phyloP scores from a whole-genome alignment of 2,113 vertebrate species.

The Strix uralensis region DNA sequence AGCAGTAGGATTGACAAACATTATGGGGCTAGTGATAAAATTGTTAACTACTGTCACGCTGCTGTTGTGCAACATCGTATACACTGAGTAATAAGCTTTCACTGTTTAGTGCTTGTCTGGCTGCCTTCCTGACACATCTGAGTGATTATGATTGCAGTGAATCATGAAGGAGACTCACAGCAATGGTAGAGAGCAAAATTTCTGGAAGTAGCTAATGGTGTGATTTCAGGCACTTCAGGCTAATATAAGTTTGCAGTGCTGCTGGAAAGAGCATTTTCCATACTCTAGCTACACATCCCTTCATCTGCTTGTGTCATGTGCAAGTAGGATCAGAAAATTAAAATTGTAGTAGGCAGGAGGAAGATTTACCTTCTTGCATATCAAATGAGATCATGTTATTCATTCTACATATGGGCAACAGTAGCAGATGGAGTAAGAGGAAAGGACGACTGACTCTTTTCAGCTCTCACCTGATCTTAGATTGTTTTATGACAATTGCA shows the following conservation, averaged over 20 bases:
- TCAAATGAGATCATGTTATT: not conserved
- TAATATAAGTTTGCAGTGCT: not conserved
- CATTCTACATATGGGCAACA: not conserved
- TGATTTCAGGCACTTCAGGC: not conserved
- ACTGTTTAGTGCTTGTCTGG: not conserved
- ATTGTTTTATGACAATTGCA: not conserved
- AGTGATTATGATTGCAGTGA: not conserved
- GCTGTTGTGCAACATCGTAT: not conserved
- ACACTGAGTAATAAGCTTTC: not conserved
- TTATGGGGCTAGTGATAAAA: not conserved
- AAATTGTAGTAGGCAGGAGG: not conserved
- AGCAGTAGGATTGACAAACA: not conserved
- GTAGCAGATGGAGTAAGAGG: not conserved
- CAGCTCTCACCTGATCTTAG: not conserved
- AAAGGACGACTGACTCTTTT: not conserved
- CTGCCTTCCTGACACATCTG: not conserved
- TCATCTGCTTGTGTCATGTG: not conserved
- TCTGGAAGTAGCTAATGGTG: not conserved
- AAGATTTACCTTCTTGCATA: not conserved
- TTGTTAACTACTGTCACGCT: constrained; percentile 1
- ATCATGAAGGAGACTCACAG: not conserved
- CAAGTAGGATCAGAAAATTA: not conserved
- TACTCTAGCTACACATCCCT: not conserved
- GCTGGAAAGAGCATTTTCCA: not conserved
- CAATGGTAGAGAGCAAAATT: not conserved